A percentile compares a stretch with the other conserved stretches of the same genome.
Conservation (phyloP, 2,888 invertebrate genomes). For the Zaprionus lineosus region DNA sequence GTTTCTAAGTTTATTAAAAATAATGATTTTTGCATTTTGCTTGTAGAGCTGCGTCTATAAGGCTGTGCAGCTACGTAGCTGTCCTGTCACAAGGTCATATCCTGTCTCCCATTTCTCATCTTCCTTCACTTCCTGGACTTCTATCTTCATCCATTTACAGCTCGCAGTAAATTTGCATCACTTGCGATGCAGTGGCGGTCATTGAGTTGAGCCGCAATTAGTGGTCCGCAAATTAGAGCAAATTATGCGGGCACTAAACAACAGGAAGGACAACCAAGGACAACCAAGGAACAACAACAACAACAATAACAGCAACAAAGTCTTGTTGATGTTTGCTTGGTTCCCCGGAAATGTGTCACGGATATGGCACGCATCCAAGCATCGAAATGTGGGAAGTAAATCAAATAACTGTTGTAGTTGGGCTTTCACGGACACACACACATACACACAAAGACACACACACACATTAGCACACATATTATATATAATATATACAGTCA, state of each 20-base stretch:
- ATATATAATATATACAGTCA: background rate
- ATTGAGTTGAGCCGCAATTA: constrained; percentile 43
- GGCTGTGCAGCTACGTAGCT: too few relatives aligned
- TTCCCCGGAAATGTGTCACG: constrained; percentile 50
- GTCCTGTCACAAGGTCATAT: too few relatives aligned
- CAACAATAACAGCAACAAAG: constrained; percentile 2
- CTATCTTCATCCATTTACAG: too few relatives aligned
- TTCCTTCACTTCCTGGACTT: too few relatives aligned
- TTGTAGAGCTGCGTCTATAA: too few relatives aligned
- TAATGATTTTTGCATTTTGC: too few relatives aligned
- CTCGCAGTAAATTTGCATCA: constrained; percentile 55
- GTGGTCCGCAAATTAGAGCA: constrained; percentile 40
- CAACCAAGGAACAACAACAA: constrained; percentile 4
- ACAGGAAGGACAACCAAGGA: background rate
- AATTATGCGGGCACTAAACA: constrained; percentile 35
- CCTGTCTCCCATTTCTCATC: too few relatives aligned
- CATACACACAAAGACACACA: background rate
- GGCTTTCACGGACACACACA: background rate
- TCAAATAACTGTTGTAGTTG: constrained; percentile 24
- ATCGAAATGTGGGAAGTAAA: constrained; percentile 30
- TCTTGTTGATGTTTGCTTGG: constrained; percentile 11
- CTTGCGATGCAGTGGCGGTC: constrained; percentile 15
- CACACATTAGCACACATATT: background rate
- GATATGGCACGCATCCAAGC: constrained; percentile 43
- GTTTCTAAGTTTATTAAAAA: too few relatives aligned